Base-by-base conservation (phyloP, 2,888 invertebrate genomes). In the Atrina japonica region DNA sequence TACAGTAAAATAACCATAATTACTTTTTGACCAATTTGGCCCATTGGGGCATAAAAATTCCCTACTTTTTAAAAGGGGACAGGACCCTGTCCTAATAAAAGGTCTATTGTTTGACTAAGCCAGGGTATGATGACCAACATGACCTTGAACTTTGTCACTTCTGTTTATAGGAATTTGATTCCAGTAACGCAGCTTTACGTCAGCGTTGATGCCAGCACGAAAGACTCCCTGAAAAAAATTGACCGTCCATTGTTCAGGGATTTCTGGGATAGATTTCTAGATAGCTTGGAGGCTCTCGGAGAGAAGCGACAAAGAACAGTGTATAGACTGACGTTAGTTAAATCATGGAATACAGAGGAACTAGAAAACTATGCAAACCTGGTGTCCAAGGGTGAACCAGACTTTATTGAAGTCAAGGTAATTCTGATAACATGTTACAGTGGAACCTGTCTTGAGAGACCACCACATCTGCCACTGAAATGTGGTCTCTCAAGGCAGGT, bases 341-440 rank as follows among this genome's bases (percentile, higher is more conserved):
- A 93, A 83, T 90, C 91, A 9, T 93, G 91, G 91, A 93, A 93
- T 86, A 91, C 91, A 1, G 92, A 93, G 45, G 93, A 93, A 79
- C 73, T 93, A 43, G 91, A 92, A 68, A 91, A 90, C 69, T 93
- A 93, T 88, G 92, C 92, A 1, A 86, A 91, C 27, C 88, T 93
- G 14, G 92, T 93, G 0, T 82, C 88, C 3, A 75, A 91, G 7
- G 93, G 93, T 14, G 87, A 91, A 64, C 93, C 93, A 52, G 93
- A 93, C 86, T 93, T 93, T 77, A 93, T 93, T 76, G 93, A 93
- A 88, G 91, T 93, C 45, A 93, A 93, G 90, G 92, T 92, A n/a
- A 77, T 73, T n/a, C n/a, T n/a, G n/a, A n/a, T n/a, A n/a, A n/a
- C n/a, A n/a, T n/a, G n/a, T n/a, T n/a, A n/a, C n/a, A n/a, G n/a